These are phyloP conservation scores for Platerodrilus igneus DNA, from an alignment of 2,888 invertebrate species.

Conservation along the genomic window DNA sequence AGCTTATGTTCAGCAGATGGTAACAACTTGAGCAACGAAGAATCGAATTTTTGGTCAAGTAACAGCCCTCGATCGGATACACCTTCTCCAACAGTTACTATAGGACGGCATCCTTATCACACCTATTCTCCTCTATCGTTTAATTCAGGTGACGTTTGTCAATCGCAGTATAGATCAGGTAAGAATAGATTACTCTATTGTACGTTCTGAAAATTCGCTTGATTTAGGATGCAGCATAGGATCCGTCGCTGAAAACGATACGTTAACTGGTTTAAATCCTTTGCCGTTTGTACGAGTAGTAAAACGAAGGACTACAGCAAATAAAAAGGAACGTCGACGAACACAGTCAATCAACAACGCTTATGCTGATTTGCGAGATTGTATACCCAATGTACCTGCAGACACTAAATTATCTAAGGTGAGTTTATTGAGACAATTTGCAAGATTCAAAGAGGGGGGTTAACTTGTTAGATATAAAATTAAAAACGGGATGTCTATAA, in stretches of 20 bases:
- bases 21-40: conserved; percentile 31
- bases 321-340: conserved; percentile 87
- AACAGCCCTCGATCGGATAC: conserved; percentile 43
- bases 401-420: conserved; percentile 95
- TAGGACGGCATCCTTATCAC: conserved; percentile 34
- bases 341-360: conserved; percentile 95
- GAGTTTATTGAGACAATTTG: too few relatives aligned
- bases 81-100: conserved; percentile 39
- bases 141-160: conserved; percentile 25
- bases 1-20: conserved; percentile 19
- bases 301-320: conserved; percentile 84
- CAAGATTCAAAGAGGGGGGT: too few relatives aligned
- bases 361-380: conserved; percentile 85
- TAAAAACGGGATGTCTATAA: too few relatives aligned
- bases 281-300: conserved; percentile 55
- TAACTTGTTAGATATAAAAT: too few relatives aligned
- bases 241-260: conserved; percentile 24
- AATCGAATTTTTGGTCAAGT: conserved; percentile 44
- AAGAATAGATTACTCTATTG: neutral
- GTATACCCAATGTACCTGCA: conserved; percentile 93
- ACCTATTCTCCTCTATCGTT: conserved; percentile 32
- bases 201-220: conserved; percentile 2
- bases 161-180: conserved; percentile 29
- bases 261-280: too few relatives aligned
- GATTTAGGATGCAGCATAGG: conserved; percentile 23